A percentile compares a stretch with the other conserved stretches of the same genome.
Evolutionary conservation across 2,888 invertebrate species (phyloP).

Genomic region (Hemicrepidius hirtus): DNA sequence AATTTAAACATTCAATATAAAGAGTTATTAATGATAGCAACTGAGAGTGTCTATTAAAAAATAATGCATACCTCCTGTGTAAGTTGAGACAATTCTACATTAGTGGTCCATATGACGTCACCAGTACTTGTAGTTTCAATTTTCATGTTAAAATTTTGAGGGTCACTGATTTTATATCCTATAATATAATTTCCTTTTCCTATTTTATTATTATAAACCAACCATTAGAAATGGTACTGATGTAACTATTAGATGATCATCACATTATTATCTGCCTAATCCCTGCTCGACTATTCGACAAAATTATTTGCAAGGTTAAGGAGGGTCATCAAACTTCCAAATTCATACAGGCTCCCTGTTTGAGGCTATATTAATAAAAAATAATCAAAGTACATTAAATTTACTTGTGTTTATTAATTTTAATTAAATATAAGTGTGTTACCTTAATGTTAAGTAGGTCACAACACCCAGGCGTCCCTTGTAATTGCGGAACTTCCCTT

Average conservation of each 20-base stretch:
- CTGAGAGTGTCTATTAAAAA: too few relatives aligned
- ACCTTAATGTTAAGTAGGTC: conserved; percentile 1
- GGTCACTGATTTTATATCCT: not conserved
- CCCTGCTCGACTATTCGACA: too few relatives aligned
- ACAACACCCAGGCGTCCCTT: not conserved
- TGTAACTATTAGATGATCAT: too few relatives aligned
- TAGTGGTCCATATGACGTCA: conserved; percentile 66
- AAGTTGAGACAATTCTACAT: conserved; percentile 63
- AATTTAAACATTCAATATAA: not conserved
- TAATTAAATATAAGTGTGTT: not conserved
- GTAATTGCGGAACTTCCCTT: not conserved
- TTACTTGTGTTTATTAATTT: too few relatives aligned
- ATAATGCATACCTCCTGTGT: conserved; percentile 61
- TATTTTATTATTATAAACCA: not conserved
- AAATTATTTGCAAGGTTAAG: too few relatives aligned
- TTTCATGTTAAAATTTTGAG: conserved; percentile 61
- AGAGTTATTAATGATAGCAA: not conserved
- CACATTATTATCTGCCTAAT: too few relatives aligned
- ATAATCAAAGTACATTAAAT: too few relatives aligned
- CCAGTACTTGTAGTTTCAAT: conserved; percentile 60
- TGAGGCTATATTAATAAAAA: too few relatives aligned
- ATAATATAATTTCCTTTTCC: not conserved
- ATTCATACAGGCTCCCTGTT: too few relatives aligned
- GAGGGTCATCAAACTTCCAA: too few relatives aligned
- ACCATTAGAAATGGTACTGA: too few relatives aligned